Evolutionary conservation across 1,140 invertebrate species (phyloP).

Genomic region (Caenorhabditis briggsae): DNA sequence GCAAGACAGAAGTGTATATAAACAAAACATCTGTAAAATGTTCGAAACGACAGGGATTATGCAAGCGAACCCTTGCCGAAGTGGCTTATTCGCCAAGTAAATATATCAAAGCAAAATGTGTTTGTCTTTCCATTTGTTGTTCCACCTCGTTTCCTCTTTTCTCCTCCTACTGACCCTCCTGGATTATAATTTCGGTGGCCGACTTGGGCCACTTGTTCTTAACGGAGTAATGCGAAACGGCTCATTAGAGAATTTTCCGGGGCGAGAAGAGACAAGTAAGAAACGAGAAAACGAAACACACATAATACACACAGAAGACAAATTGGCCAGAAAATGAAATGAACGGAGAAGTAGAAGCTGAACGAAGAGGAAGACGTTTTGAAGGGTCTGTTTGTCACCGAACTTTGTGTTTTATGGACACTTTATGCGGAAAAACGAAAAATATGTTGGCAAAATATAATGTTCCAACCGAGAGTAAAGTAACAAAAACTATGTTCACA

Average conservation of each 20-base stretch:
- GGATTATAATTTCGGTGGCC: conserved; percentile 49
- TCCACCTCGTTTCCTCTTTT: neutral
- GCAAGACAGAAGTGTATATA: neutral
- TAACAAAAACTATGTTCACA: no score
- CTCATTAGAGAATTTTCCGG: conserved; percentile 40
- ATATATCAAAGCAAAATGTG: conserved; percentile 49
- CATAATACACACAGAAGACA: neutral
- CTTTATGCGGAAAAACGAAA: no score
- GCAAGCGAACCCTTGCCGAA: neutral
- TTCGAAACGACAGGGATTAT: neutral
- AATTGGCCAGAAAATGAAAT: conserved; percentile 33
- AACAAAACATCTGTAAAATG: neutral
- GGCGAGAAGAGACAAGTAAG: conserved; percentile 1
- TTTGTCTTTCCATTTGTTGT: conserved; percentile 55
- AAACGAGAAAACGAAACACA: neutral
- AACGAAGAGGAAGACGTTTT: neutral
- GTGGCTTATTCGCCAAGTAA: conserved; percentile 9
- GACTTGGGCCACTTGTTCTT: conserved; percentile 41
- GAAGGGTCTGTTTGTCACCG: neutral
- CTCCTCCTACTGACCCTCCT: conserved; percentile 38
- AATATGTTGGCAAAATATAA: no score
- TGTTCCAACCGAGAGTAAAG: no score
- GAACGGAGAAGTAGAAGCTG: conserved; percentile 6
- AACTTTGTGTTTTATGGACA: conserved; percentile 7
- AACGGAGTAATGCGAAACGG: conserved; percentile 45